These are phyloP conservation scores for Cheumatopsyche charites DNA, from an alignment of 1,140 invertebrate species.

Conservation along the genomic window DNA sequence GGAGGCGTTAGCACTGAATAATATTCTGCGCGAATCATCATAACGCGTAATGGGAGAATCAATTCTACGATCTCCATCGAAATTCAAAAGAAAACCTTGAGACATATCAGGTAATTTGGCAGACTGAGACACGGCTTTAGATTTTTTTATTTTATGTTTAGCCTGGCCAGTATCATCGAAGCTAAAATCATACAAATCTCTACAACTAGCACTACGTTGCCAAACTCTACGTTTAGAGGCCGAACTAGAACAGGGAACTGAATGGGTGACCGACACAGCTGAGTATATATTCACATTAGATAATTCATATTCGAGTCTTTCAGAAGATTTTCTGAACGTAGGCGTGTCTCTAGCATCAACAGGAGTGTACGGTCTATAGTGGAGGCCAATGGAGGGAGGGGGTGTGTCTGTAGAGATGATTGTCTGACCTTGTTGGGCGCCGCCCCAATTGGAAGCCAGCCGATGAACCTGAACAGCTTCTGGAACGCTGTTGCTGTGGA, in stretches of 20 bases:
- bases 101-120: constrained; percentile 34
- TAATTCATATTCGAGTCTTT: constrained; percentile 52
- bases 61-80: constrained; percentile 55
- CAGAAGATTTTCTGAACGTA: constrained; percentile 47
- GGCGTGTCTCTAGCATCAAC: constrained; percentile 44
- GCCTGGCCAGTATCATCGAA: constrained; percentile 72
- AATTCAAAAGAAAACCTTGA: constrained; percentile 48
- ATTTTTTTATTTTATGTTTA: constrained; percentile 59
- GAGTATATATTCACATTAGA: constrained; percentile 53
- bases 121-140: constrained; percentile 48
- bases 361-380: constrained; percentile 21
- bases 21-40: constrained; percentile 67
- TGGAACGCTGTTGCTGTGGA: constrained; percentile 52
- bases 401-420: constrained; percentile 39
- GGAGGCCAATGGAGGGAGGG: constrained; percentile 50
- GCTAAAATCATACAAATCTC: constrained; percentile 75
- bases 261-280: constrained; percentile 31
- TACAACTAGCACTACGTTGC: constrained; percentile 80
- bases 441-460: constrained; percentile 57
- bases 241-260: constrained; percentile 45
- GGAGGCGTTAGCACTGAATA: constrained; percentile 58
- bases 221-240: constrained; percentile 63
- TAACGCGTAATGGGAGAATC: constrained; percentile 79
- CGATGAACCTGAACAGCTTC: constrained; percentile 59
- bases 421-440: constrained; percentile 54